Base-by-base conservation (phyloP, 2,888 invertebrate species). In the Auanema sp. region DNA sequence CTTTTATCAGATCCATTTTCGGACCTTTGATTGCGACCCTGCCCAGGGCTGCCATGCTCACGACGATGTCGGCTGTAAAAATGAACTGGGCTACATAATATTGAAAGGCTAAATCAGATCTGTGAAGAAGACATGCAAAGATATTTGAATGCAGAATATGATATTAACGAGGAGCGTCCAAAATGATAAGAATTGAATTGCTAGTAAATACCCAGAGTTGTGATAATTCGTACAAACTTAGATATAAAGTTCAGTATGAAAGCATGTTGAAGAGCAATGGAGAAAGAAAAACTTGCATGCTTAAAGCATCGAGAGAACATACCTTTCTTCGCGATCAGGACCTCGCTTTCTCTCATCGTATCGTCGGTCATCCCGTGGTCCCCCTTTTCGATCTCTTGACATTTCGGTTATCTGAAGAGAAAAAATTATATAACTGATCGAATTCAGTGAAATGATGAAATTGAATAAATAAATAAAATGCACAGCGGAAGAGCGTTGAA, bases 21-120 rank as follows among this genome's bases (percentile, higher is more conserved):
- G 40, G 21, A 21, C 8, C 21, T 16, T 47, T 47, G 47, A 47
- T 47, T 44, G 23, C 42, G 23, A 41, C 54, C 47, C 11, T 49
- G 60, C 42, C 54, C 54, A 42, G 24, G 21, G 47, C 54, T 47
- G 14, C 52, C 24, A 49, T 54, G 44, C 14, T 60, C 54, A 60
- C 60, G 53, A 12, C 53, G 60, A 54, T 44, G 24, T 14, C 43
- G 18, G 60, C 53, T 54, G 54, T 44, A 60, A 60, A 44, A 21
- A n/a, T 3, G 33, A 33, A 33, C 33, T 33, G 33, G 33, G 33
- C 33, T 33, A 33, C 33, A 33, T 33, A 33, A 33, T 5, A 33
- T 33, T 33, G 8, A 33, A 33, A 33, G 3, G 33, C 33, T 33
- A 33, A 33, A 33, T 33, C 33, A 33, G 33, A 33, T 33, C 33